Conservation (phyloP, 2,888 invertebrate genomes). For the Nephrotoma appendiculata region DNA sequence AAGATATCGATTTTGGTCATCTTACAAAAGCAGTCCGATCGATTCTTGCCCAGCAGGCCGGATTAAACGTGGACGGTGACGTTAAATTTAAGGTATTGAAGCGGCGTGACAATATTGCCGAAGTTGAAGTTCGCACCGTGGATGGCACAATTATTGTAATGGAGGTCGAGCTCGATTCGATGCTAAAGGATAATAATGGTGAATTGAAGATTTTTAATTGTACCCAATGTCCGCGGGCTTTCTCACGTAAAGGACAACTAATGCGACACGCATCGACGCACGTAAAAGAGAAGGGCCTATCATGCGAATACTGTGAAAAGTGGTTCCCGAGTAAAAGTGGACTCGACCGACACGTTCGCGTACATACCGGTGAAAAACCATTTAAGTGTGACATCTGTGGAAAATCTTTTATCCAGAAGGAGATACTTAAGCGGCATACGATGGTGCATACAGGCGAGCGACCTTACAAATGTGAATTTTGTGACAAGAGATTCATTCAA, state of each 20-base stretch:
- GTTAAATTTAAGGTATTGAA: neutral
- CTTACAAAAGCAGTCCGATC: neutral
- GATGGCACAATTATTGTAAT: conserved; percentile 35
- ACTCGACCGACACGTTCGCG: conserved; percentile 51
- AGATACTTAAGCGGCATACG: conserved; percentile 47
- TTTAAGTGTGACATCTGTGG: conserved; percentile 41
- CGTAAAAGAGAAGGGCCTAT: conserved; percentile 39
- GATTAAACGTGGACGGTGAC: neutral
- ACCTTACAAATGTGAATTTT: conserved; percentile 49
- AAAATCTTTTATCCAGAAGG: conserved; percentile 57
- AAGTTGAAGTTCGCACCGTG: conserved; percentile 32
- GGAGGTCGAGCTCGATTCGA: conserved; percentile 14
- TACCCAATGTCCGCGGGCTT: conserved; percentile 45
- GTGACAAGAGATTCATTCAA: conserved; percentile 57
- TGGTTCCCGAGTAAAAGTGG: conserved; percentile 52
- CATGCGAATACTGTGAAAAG: conserved; percentile 44
- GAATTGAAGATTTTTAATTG: conserved; percentile 43
- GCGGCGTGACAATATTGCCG: neutral
- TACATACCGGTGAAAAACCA: conserved; percentile 43
- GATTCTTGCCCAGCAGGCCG: neutral
- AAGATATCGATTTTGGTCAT: neutral
- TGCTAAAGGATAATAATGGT: conserved; percentile 15
- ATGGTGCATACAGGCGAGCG: conserved; percentile 43
- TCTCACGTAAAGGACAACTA: conserved; percentile 42
- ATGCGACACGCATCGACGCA: conserved; percentile 47